Evolutionary conservation across 1,140 invertebrate genomes (phyloP).

Genomic region (Drosophila sulfurigaster): DNA sequence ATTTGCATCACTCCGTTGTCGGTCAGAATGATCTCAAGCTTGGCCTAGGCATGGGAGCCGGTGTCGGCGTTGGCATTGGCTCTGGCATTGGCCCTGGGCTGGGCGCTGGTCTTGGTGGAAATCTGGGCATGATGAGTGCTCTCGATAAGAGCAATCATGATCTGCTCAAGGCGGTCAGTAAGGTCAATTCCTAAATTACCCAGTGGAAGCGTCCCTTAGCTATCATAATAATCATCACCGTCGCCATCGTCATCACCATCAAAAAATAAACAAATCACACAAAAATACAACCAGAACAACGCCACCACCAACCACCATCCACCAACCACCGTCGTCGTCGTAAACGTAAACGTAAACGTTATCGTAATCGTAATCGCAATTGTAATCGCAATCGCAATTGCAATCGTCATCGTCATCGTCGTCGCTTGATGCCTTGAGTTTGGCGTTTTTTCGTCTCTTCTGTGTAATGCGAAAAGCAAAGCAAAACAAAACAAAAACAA

Average conservation of each 20-base stretch:
- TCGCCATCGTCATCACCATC: conserved; percentile 12
- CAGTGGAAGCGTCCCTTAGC: conserved; percentile 40
- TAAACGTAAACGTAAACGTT: not conserved
- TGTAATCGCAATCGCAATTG: conserved; percentile 20
- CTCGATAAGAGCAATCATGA: conserved; percentile 87
- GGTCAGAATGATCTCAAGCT: conserved; percentile 84
- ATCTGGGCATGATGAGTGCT: conserved; percentile 85
- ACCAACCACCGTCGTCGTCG: conserved; percentile 25
- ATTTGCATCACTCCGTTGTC: conserved; percentile 83
- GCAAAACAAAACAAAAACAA: conserved; percentile 42
- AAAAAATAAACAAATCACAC: too few relatives aligned
- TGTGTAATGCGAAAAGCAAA: conserved; percentile 49
- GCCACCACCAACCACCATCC: conserved; percentile 33
- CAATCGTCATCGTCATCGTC: conserved; percentile 46
- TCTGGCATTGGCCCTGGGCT: conserved; percentile 61
- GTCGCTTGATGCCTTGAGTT: conserved; percentile 51
- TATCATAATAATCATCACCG: conserved; percentile 42
- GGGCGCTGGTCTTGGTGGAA: conserved; percentile 75
- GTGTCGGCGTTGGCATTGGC: conserved; percentile 67
- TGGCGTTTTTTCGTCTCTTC: conserved; percentile 64
- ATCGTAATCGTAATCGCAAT: not conserved
- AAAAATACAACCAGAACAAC: conserved; percentile 4
- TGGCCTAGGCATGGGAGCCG: conserved; percentile 76
- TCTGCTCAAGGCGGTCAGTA: conserved; percentile 87
- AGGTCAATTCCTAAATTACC: conserved; percentile 86